Conservation (phyloP, 2,888 invertebrate genomes). For the Platynereis dumerilii region DNA sequence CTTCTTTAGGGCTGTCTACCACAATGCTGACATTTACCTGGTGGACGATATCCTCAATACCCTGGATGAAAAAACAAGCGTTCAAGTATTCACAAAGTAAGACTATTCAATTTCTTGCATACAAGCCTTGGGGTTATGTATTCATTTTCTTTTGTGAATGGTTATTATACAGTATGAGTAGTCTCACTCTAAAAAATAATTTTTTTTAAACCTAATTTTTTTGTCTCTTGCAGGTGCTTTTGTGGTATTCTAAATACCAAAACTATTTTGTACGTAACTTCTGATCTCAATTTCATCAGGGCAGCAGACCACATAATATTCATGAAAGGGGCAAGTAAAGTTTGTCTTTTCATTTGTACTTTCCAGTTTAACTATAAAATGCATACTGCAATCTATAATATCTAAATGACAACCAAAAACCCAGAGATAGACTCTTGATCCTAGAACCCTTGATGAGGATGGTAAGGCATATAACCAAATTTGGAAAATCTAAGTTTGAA, state of each 20-base stretch:
- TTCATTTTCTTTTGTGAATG: not conserved
- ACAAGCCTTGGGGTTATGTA: not conserved
- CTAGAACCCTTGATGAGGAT: too few species aligned
- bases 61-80: constrained; percentile 43
- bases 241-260: constrained; percentile 42
- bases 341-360: too few species aligned
- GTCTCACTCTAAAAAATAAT: too few species aligned
- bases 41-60: constrained; percentile 44
- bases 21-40: constrained; percentile 44
- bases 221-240: constrained; percentile 39
- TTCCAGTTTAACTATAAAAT: too few species aligned
- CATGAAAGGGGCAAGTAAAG: constrained; percentile 39
- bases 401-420: too few species aligned
- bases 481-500: too few species aligned
- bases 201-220: too few species aligned
- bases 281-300: constrained; percentile 40
- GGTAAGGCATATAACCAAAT: too few species aligned
- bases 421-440: too few species aligned
- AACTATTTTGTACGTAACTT: constrained; percentile 42
- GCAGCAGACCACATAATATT: constrained; percentile 41
- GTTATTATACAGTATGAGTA: too few species aligned
- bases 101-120: not conserved
- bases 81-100: constrained; percentile 45
- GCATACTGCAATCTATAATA: too few species aligned
- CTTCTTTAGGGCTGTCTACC: constrained; percentile 45